Conservation (phyloP, 2,113 vertebrate species). For the Cheirogaleus medius region DNA sequence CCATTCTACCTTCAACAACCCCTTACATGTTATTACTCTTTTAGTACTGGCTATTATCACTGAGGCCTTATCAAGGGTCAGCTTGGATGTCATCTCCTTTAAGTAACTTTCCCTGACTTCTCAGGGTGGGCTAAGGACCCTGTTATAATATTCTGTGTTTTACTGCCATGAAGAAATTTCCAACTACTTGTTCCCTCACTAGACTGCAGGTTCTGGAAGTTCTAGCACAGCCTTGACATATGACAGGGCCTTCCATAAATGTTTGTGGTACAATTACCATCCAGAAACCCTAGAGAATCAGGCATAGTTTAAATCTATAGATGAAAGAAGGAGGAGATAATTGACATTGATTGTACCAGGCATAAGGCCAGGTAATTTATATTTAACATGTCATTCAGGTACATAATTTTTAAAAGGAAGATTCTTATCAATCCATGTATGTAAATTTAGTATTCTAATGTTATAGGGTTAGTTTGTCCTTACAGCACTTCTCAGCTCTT, state of each 20-base stretch:
- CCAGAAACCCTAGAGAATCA: not conserved
- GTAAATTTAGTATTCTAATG: not conserved
- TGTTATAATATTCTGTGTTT: not conserved
- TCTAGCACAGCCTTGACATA: not conserved
- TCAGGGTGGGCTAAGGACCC: not conserved
- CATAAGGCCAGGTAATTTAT: not conserved
- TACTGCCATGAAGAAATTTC: not conserved
- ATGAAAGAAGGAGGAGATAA: not conserved
- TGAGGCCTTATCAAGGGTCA: not conserved
- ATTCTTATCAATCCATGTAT: not conserved
- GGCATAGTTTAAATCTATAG: not conserved
- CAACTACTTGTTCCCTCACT: not conserved
- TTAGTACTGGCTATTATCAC: not conserved
- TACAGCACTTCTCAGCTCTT: not conserved
- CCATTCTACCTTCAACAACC: not conserved
- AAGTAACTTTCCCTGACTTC: not conserved
- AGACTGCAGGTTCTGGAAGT: not conserved
- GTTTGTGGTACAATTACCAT: not conserved
- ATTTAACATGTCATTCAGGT: not conserved
- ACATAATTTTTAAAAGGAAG: not conserved
- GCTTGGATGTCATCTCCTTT: not conserved
- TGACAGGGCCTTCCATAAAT: not conserved
- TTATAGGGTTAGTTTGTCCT: not conserved
- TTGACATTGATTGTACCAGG: not conserved
- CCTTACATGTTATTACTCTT: not conserved